Base-by-base conservation (phyloP, 2,797 vertebrate genomes). In the Erpetoichthys calabaricus region DNA sequence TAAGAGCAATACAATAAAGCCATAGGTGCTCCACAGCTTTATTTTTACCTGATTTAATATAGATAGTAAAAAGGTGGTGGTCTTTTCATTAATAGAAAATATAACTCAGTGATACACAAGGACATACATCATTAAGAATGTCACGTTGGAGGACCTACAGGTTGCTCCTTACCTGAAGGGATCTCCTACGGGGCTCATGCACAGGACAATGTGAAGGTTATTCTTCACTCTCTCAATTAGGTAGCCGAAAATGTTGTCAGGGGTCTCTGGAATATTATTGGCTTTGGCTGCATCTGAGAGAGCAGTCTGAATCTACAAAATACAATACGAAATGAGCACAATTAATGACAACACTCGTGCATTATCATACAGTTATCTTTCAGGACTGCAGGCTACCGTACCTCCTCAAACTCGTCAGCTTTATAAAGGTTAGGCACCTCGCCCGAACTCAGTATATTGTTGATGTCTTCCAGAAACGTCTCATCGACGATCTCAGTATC, bases 361-460 rank as follows among this genome's bases (percentile, higher is more conserved):
- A 25, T 25, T 25, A 25, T 25, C 25, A 25, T 25, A 25, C 2
- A 25, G 25, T 25, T 25, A 25, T 25, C 25, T 25, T 25, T 25
- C 25, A 25, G 25, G 25, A 25, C 25, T 25, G 25, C 57, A 2
- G 25, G 46, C 42, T 3, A 3, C 41, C 7, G 1, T 42, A 92
- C 89, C 89, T 95, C 88, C 46, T 83, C 87, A 64, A 92, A 86
- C 60, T 95, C 90, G 1, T 93, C 91, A 1, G 74, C 42, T 66
- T 91, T 92, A 71, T 89, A 94, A 59, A 94, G 88, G 65, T 88
- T 92, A 5, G 91, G 89, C 59, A 93, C 90, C 67, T 94, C 89
- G 56, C 91, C 92, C 0, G 88, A 91, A 69, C 89, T 91, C 60
- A 95, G 80, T 61, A 95, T 81, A 68, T 92, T 92, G 72, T 91